Base-by-base conservation (phyloP, 2,797 vertebrate genomes). In the Otolemur crassicaudatus region DNA sequence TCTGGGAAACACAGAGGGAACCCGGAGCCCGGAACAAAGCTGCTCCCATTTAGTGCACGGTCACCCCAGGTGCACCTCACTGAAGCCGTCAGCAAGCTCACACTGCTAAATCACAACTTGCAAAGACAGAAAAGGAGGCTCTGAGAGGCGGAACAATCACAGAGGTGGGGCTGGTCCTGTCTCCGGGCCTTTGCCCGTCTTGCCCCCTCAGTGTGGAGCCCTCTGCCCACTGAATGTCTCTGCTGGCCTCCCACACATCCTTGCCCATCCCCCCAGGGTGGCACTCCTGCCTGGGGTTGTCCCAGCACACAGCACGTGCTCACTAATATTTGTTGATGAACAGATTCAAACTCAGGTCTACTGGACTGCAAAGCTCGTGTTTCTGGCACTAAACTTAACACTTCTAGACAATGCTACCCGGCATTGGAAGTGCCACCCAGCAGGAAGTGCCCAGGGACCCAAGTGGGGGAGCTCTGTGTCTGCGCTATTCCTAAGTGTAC, bases 211-310 rank as follows among this genome's bases (percentile, higher is more conserved):
- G 23, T 27, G 31, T 8, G 12, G 25, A 40, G 23, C 4, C 20
- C n/a, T 40, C 22, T 6, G 1, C 1, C 1, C 61, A 10, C 0
- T 4, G 0, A 27, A 17, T 7, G 8, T 29, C 89, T 34, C 17
- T 3, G 1, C 11, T 29, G 1, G 34, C 87, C 60, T 2, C 34
- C 12, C 27, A 19, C 6, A 27, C 16, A 2, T 7, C 81, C 8
- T 8, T 3, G 16, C 10, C 27, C 25, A 0, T 0, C 20, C 65
- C n/a, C n/a, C 56, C 0, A 25, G 29, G 0, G n/a, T 2, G 37
- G 69, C 12, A 11, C 63, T 40, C 61, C 46, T 13, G 2, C 22
- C 60, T 20, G 49, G 27, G n/a, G 53, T 31, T 23, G 58, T 23
- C 58, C 56, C 20, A 22, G 72, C 67, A 61, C 1, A 1, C 0